Evolutionary conservation across 2,797 vertebrate species (phyloP), one percentile per base, ranked within the genome.

Genomic region (Syngnathus acus): DNA sequence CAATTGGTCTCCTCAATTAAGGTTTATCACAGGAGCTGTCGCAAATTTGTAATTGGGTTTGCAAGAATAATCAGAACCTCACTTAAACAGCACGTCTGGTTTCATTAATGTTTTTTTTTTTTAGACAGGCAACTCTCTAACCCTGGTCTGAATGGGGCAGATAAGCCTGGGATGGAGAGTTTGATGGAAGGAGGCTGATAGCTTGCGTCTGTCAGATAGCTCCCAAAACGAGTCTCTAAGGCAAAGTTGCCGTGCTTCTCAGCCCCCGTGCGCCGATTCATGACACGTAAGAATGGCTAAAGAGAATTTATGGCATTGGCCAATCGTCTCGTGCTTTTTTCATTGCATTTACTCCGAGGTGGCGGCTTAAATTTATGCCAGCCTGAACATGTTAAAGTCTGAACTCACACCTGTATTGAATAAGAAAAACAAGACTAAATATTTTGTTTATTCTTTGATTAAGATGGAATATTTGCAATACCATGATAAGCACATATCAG

Each of bases 121-220:
- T 42, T 40, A 7, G 39, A 72, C 16, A 19, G 74, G 67, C 72
- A 54, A 32, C 74, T 72, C 64, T 78, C 68, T 55, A 74, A 62
- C 58, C 61, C 66, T 64, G 67, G 71, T 73, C 74, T 65, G 69
- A 70, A 76, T 57, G 69, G 69, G 68, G 51, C 32, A 17, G 57
- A 68, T 57, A 14, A 48, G 64, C 64, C 64, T 54, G 64, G 64
- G 60, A 68, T 17, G 62, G 45, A 72, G 65, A 51, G 51, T 64
- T 63, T 79, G 88, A 87, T 69, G 67, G 76, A 86, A 80, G 73
- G 72, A 81, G 51, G 68, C 73, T 78, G 84, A 84, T 81, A 83
- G 84, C 67, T 72, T 67, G 70, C 77, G 75, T 80, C 80, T 78
- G 84, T 75, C 74, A 75, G 73, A 79, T 78, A 77, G 13, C 68